A percentile compares a stretch with the other conserved stretches of the same genome.
Evolutionary conservation across 92 coral and sea anemone genomes (phyloP).

Genomic region (Phenganax stokvisi): DNA sequence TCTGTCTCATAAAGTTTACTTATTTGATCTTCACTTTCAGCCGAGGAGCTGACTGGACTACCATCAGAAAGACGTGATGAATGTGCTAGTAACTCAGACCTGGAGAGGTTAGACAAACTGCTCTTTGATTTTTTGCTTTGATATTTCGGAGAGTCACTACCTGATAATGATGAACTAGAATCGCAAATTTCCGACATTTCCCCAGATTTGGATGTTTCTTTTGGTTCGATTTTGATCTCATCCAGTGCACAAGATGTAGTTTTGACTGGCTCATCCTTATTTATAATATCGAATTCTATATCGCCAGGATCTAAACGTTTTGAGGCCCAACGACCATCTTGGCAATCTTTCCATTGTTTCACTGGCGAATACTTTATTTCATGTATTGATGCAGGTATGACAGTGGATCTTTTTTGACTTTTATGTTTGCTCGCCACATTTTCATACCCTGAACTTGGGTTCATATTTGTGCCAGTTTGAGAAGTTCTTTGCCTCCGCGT

Average conservation of each 20-base stretch:
- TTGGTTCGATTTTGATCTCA: background rate
- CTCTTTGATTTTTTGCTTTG: background rate
- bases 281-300: slow-evolving; percentile 19
- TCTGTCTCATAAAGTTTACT: background rate
- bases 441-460: background rate
- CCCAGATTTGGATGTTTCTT: background rate
- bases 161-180: slow-evolving; percentile 34
- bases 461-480: slow-evolving; percentile 27
- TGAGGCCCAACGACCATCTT: background rate
- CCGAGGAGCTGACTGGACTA: slow-evolving; percentile 24
- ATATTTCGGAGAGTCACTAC: slow-evolving; percentile 19
- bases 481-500: background rate
- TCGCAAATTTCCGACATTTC: slow-evolving; percentile 16
- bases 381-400: background rate
- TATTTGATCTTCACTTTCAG: slow-evolving; percentile 21
- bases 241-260: background rate
- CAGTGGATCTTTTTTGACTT: slow-evolving; percentile 16
- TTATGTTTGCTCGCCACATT: background rate
- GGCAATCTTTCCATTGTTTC: background rate
- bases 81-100: slow-evolving; percentile 11
- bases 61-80: background rate
- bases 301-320: slow-evolving; percentile 34
- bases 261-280: background rate
- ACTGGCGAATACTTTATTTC: background rate
- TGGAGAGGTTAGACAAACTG: slow-evolving; percentile 1